Evolutionary conservation across 2,797 vertebrate genomes (phyloP).

Genomic region (Pantherophis vulpinus): DNA sequence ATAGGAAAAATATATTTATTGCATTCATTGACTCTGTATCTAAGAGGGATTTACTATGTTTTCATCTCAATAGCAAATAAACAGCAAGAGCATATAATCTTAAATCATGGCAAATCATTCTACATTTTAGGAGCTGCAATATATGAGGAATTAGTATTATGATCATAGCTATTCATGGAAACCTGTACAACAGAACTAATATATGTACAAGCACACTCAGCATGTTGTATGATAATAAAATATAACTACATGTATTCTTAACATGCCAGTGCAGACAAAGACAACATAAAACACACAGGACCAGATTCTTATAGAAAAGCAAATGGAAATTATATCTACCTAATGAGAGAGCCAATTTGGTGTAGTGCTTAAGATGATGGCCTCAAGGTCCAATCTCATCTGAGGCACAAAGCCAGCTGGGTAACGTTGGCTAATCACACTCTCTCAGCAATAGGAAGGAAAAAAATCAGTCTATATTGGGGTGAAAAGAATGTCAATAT

Average conservation of each 20-base stretch:
- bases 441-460: background rate
- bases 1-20: background rate
- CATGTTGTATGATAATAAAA: background rate
- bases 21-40: background rate
- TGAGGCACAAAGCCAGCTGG: background rate
- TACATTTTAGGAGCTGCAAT: background rate
- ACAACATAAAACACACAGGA: background rate
- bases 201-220: background rate
- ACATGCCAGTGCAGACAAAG: background rate
- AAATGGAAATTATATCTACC: background rate
- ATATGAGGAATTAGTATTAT: background rate
- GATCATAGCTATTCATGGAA: background rate
- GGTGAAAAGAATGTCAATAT: background rate
- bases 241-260: background rate
- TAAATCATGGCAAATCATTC: background rate
- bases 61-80: background rate
- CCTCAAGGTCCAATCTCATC: background rate
- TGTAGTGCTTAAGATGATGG: no score
- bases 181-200: background rate
- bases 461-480: background rate
- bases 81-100: background rate
- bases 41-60: background rate
- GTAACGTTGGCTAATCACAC: no score
- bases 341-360: background rate
- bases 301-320: background rate